Conservation (phyloP, 2,113 vertebrate genomes). For the Plectropomus leopardus region DNA sequence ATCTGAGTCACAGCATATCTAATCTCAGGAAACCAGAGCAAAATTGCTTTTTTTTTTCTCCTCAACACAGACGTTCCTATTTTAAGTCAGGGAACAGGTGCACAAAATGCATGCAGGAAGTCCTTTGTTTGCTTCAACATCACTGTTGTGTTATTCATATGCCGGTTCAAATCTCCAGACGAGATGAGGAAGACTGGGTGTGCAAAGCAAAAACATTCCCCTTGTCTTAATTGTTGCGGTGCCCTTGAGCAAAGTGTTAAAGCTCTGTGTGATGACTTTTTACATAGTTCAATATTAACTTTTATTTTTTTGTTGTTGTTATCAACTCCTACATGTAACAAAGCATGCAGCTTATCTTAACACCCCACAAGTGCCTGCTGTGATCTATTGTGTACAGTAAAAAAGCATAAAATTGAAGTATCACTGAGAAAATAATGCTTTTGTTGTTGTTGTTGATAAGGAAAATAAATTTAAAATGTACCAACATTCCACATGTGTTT, state of each 20-base stretch:
- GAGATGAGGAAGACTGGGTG: slow-evolving; percentile 3
- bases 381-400: background rate
- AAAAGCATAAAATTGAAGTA: background rate
- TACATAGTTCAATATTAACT: slow-evolving; percentile 10
- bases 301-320: slow-evolving; percentile 8
- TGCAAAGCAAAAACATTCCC: slow-evolving; percentile 2
- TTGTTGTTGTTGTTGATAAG: background rate
- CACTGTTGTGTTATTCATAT: slow-evolving; percentile 47
- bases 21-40: slow-evolving; percentile 72
- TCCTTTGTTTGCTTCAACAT: slow-evolving; percentile 48
- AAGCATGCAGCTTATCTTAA: background rate
- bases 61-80: slow-evolving; percentile 54
- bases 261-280: slow-evolving; percentile 16
- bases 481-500: background rate
- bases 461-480: no score
- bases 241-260: slow-evolving; percentile 45
- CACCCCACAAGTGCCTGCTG: background rate
- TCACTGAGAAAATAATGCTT: background rate
- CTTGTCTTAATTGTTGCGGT: slow-evolving; percentile 10
- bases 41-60: slow-evolving; percentile 61
- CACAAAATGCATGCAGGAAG: slow-evolving; percentile 51
- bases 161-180: slow-evolving; percentile 42
- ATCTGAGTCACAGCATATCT: slow-evolving; percentile 73
- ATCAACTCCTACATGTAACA: background rate
- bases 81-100: slow-evolving; percentile 61